Conservation (phyloP, 2,113 vertebrate genomes). For the Notothenia rossii region DNA sequence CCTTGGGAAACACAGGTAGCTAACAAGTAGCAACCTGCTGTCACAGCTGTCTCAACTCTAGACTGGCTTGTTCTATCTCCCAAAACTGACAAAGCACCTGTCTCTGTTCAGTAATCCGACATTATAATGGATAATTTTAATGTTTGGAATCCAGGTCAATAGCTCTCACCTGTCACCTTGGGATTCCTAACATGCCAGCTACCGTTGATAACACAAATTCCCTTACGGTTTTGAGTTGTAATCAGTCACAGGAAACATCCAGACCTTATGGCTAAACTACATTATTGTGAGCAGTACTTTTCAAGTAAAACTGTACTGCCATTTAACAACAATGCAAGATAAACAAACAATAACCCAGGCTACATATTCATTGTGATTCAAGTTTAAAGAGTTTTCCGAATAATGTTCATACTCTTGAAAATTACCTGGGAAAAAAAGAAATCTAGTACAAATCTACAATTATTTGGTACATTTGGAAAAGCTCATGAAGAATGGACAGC, state of each 20-base stretch:
- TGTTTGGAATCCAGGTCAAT: conserved; percentile 33
- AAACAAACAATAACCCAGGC: neutral
- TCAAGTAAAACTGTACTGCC: neutral
- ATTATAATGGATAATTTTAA: neutral
- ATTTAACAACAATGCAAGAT: neutral
- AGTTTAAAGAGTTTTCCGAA: neutral
- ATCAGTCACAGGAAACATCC: neutral
- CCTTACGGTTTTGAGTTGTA: neutral
- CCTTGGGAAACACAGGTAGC: neutral
- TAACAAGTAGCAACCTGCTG: neutral
- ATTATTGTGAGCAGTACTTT: neutral
- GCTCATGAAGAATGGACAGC: too few species aligned
- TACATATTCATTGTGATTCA: neutral
- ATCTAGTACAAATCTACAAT: too few species aligned
- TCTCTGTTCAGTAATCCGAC: neutral
- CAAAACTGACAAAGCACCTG: conserved; percentile 4
- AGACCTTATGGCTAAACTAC: neutral
- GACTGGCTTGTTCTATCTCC: neutral
- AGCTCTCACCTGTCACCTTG: conserved; percentile 15
- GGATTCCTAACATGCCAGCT: conserved; percentile 49
- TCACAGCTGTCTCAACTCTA: neutral
- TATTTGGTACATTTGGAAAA: neutral
- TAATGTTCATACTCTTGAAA: neutral
- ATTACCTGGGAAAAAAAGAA: too few species aligned
- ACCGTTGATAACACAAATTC: neutral